Conservation (phyloP, 37 sponge, comb jelly and placozoan genomes). For the Axinella damicornis region DNA sequence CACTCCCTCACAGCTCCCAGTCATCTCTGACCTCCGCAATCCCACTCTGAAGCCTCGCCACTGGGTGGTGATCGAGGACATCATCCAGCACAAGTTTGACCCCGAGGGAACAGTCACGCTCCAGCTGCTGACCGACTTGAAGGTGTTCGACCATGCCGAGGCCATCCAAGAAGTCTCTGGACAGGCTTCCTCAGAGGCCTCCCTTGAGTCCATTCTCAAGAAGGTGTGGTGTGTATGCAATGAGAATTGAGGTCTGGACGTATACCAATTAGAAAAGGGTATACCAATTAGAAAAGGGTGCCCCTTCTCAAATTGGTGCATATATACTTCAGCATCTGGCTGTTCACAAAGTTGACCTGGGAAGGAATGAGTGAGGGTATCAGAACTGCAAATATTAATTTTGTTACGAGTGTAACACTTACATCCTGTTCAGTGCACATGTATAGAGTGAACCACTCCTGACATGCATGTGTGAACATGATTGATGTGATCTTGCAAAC, state of each 20-base stretch:
- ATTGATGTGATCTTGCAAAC: neutral
- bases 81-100: constrained; percentile 85
- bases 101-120: constrained; percentile 79
- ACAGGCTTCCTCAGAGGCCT: constrained; percentile 96
- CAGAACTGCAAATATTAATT: too few relatives aligned
- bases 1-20: constrained; percentile 60
- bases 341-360: too few relatives aligned
- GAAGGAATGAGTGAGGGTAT: too few relatives aligned
- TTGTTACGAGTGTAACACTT: too few relatives aligned
- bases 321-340: too few relatives aligned
- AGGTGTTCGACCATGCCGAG: constrained; percentile 89
- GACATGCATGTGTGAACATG: too few relatives aligned
- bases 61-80: constrained; percentile 91
- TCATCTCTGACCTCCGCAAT: constrained; percentile 90
- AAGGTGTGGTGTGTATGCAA: constrained; percentile 68
- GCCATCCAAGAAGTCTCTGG: constrained; percentile 95
- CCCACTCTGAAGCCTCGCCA: constrained; percentile 92
- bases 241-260: too few relatives aligned
- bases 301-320: too few relatives aligned
- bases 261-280: too few relatives aligned
- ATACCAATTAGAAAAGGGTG: too few relatives aligned
- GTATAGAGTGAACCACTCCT: too few relatives aligned
- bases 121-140: constrained; percentile 70
- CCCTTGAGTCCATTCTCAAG: constrained; percentile 91
- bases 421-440: too few relatives aligned